Conservation (phyloP, 2,797 vertebrate genomes). For the Crocodylus rhombifer region DNA sequence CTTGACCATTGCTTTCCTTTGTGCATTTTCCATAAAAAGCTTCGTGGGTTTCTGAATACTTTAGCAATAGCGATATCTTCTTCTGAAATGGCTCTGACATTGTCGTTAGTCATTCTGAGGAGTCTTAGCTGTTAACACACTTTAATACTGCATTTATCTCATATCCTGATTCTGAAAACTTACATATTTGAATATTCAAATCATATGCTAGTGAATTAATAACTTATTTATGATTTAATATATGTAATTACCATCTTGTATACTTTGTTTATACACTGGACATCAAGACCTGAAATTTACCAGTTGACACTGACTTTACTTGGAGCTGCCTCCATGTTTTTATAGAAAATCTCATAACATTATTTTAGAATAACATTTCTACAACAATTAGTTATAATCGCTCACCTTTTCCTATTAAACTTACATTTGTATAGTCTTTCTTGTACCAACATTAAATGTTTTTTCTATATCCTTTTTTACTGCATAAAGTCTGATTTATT, state of each 20-base stretch:
- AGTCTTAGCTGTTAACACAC: conserved; percentile 13
- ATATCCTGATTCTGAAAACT: conserved; percentile 5
- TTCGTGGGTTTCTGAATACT: conserved; percentile 24
- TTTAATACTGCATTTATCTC: conserved; percentile 7
- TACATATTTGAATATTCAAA: conserved; percentile 4
- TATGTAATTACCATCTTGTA: background rate
- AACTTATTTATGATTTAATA: background rate
- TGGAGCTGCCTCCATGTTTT: background rate
- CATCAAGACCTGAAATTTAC: conserved; percentile 25
- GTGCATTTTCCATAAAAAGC: background rate
- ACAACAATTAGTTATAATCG: background rate
- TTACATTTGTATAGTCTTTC: background rate
- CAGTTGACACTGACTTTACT: background rate
- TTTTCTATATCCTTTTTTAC: background rate
- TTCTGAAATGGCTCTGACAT: conserved; percentile 43
- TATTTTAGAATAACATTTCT: background rate
- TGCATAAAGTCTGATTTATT: background rate
- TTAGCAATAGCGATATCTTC: conserved; percentile 14
- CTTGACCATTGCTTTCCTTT: conserved; percentile 39
- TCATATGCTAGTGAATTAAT: background rate
- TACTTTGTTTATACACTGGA: conserved; percentile 49
- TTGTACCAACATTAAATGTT: background rate
- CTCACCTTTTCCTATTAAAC: background rate
- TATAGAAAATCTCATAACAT: background rate
- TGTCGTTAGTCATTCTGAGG: conserved; percentile 25